Evolutionary conservation across 2,888 invertebrate genomes (phyloP).

Genomic region (Cheilosia vernalis): DNA sequence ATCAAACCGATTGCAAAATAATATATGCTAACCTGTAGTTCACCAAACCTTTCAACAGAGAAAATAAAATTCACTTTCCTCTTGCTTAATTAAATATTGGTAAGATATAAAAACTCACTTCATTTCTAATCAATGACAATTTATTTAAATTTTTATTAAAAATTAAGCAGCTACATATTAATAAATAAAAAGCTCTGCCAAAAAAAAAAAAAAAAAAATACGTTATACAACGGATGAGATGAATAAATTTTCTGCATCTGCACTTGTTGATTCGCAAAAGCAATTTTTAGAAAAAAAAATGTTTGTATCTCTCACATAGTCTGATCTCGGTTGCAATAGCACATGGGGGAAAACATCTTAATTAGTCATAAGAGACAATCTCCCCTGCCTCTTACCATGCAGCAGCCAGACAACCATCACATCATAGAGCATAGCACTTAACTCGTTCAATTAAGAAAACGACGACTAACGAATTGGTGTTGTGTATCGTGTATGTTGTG

Average conservation of each 20-base stretch:
- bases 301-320: not conserved
- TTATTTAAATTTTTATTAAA: not conserved
- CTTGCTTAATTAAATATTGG: not conserved
- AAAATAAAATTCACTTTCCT: not conserved
- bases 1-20: not conserved
- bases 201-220: not conserved
- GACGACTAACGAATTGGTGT: constrained; percentile 6
- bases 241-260: constrained; percentile 20
- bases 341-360: constrained; percentile 50
- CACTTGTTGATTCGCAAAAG: constrained; percentile 52
- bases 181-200: constrained; percentile 1
- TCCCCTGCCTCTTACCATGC: not conserved
- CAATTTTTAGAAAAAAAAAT: not conserved
- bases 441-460: constrained; percentile 24
- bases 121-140: not conserved
- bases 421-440: constrained; percentile 40
- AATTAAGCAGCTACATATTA: not conserved
- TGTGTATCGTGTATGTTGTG: not conserved
- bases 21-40: not conserved
- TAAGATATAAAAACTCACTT: not conserved
- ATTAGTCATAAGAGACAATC: constrained; percentile 49
- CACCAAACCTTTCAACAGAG: not conserved
- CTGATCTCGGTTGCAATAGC: constrained; percentile 24
- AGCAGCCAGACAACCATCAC: constrained; percentile 7
- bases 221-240: not conserved